phyloP scores from a whole-genome alignment of 2,888 invertebrate species.

The Artemia sp. region DNA sequence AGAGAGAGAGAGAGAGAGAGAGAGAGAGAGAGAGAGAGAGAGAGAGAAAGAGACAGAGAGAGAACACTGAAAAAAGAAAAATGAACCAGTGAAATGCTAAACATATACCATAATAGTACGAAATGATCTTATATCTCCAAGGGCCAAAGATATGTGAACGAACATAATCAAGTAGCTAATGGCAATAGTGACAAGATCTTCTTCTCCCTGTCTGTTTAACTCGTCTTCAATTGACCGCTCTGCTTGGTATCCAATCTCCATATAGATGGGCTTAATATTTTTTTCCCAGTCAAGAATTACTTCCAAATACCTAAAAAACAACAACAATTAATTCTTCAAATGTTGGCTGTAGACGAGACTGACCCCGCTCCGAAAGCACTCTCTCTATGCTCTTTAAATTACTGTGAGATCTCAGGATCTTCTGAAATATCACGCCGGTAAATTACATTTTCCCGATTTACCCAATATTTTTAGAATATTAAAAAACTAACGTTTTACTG shows the following conservation, averaged over 20 bases:
- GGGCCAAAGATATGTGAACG: slow-evolving; percentile 62
- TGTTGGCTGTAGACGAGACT: slow-evolving; percentile 23
- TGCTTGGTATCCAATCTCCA: slow-evolving; percentile 69
- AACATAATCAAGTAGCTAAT: slow-evolving; percentile 88
- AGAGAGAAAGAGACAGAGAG: no score
- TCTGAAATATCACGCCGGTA: no score
- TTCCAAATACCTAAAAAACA: slow-evolving; percentile 41
- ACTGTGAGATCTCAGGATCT: no score
- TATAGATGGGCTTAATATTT: slow-evolving; percentile 44
- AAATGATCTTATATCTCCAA: slow-evolving; percentile 46
- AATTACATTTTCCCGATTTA: no score
- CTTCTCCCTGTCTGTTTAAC: slow-evolving; percentile 61
- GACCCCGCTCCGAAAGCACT: no score
- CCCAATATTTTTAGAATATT: no score
- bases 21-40: no score
- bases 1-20: no score
- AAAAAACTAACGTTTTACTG: no score
- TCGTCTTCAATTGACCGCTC: slow-evolving; percentile 93
- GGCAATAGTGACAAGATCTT: slow-evolving; percentile 63
- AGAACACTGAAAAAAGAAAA: no score
- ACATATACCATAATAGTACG: background rate
- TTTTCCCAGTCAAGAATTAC: slow-evolving; percentile 62
- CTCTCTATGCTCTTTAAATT: no score
- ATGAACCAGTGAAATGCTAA: background rate
- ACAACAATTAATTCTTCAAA: background rate